Base-by-base conservation (phyloP, 2,113 vertebrate species). In the Dunckerocampus dactyliophorus region DNA sequence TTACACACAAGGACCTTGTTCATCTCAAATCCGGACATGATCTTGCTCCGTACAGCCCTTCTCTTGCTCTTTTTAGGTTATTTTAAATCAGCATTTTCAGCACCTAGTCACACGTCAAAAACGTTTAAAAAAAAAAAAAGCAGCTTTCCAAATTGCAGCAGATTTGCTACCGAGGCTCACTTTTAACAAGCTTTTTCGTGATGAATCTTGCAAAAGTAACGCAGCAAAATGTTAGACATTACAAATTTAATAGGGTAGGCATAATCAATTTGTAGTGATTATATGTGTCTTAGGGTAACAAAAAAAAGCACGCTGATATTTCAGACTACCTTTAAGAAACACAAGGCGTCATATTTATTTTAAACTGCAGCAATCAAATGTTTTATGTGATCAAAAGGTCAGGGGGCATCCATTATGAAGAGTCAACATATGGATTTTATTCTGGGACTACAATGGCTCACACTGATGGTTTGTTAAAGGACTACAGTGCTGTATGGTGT, bases 331-430 rank as follows among this genome's bases (percentile, higher is more conserved):
- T 71, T 59, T 85, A 80, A 82, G 74, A 59, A 80, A 80, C 1
- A 9, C 76, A 81, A 76, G 53, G 50, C 34, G 75, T 71, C 4
- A 37, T 71, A 83, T 87, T 88, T 79, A 79, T 84, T 82, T 86
- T 63, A 19, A 84, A 74, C 72, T 71, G 63, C 37, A 62, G 69
- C 54, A 69, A 24, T 5, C 47, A 81, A 51, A 66, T 54, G 49
- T 58, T 67, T 60, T 69, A 2, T 72, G 7, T 62, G 58, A 49
- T 49, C 34, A 39, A 39, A 9, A 11, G 37, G 43, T 69, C 55
- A 43, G 49, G 28, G 51, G 58, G 47, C 52, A 48, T 74, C 58
- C 52, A 24, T 69, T 17, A 4, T 46, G 52, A 50, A 20, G 51
- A 71, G 52, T 77, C 56, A 59, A 71, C 39, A 71, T 56, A 46